These are phyloP conservation scores for Leptinotarsa haldemani DNA, from an alignment of 2,888 invertebrate species.

Conservation along the genomic window DNA sequence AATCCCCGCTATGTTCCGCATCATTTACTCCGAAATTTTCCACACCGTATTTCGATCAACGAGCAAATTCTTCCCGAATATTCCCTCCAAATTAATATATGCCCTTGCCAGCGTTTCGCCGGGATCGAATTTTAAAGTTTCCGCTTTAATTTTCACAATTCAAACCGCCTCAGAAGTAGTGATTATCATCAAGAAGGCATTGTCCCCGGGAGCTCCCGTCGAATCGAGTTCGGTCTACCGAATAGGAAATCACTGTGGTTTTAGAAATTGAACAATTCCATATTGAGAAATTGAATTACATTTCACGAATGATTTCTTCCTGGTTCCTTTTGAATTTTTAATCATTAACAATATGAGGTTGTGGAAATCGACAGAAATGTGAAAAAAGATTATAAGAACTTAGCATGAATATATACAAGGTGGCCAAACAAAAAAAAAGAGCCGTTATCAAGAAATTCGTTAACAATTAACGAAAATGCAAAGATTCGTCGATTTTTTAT, in stretches of 20 bases:
- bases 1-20: neutral
- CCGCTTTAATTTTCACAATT: constrained; percentile 41
- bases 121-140: constrained; percentile 32
- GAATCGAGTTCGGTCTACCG: constrained; percentile 58
- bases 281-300: constrained; percentile 64
- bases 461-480: too few relatives aligned
- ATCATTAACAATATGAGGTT: constrained; percentile 5
- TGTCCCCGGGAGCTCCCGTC: constrained; percentile 51
- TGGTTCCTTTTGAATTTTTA: constrained; percentile 12
- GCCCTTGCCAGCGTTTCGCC: constrained; percentile 16
- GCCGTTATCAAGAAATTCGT: too few relatives aligned
- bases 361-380: neutral
- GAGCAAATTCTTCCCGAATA: constrained; percentile 5
- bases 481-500: too few relatives aligned
- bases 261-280: constrained; percentile 67
- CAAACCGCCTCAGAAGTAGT: constrained; percentile 42
- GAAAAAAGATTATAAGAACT: neutral
- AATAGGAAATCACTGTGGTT: constrained; percentile 65
- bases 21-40: neutral
- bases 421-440: too few relatives aligned
- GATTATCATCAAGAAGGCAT: constrained; percentile 58
- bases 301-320: constrained; percentile 47
- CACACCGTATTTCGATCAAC: constrained; percentile 1
- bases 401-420: too few relatives aligned
- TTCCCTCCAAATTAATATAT: constrained; percentile 22